A percentile compares a stretch with the other conserved stretches of the same genome.
Conservation (phyloP, 1,140 invertebrate genomes). For the Globodera ellingtonae region DNA sequence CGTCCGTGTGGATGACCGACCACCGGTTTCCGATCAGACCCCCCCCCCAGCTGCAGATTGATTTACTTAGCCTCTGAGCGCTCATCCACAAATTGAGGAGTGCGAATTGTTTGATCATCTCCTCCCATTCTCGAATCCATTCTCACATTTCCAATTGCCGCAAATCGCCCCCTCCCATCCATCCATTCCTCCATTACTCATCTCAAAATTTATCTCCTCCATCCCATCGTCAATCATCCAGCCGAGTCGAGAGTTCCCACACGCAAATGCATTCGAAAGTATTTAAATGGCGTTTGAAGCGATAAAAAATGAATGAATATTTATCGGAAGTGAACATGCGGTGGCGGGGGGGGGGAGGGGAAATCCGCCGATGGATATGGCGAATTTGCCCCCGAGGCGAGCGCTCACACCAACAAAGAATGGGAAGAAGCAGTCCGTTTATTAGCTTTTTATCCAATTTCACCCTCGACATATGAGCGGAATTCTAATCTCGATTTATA, state of each 20-base stretch:
- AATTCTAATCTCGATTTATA: too few species aligned
- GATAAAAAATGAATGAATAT: neutral
- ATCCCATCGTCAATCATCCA: neutral
- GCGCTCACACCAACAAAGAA: too few species aligned
- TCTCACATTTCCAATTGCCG: neutral
- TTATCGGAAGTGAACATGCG: neutral
- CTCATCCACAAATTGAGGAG: neutral
- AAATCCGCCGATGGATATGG: neutral
- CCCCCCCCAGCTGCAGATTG: neutral
- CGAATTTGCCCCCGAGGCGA: neutral
- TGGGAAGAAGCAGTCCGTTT: neutral
- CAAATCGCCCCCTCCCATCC: too few species aligned
- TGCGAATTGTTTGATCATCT: neutral
- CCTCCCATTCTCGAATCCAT: too few species aligned
- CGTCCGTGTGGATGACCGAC: neutral
- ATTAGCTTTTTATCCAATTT: neutral
- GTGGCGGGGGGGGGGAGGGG: neutral
- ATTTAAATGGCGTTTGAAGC: neutral
- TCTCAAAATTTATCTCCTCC: neutral
- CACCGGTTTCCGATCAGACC: neutral
- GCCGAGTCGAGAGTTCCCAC: neutral
- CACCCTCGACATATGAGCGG: neutral
- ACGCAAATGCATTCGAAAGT: neutral
- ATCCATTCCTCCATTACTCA: too few species aligned
- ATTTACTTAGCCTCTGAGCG: neutral